phyloP scores from a whole-genome alignment of 2,888 invertebrate species.

The Sacculina carcini region DNA sequence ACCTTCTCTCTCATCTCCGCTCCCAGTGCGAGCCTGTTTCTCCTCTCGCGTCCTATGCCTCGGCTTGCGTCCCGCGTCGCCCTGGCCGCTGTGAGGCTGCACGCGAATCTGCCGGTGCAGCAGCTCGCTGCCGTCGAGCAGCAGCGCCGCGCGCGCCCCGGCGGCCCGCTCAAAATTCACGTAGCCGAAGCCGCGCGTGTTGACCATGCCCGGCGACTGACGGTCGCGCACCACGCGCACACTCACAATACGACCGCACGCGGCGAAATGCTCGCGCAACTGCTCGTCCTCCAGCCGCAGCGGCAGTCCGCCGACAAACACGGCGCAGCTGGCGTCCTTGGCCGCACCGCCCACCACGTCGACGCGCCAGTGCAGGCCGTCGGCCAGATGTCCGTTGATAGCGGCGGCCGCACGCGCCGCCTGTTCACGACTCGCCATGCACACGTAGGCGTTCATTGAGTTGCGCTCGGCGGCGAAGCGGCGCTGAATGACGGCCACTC shows the following conservation, averaged over 20 bases:
- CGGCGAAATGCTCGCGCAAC: background rate
- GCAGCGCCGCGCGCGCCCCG: constrained; percentile 2
- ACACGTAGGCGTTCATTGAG: background rate
- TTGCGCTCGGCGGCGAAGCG: background rate
- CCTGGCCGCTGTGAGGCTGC: background rate
- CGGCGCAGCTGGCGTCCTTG: constrained; percentile 2
- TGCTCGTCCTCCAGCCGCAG: constrained; percentile 5
- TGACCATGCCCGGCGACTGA: constrained; percentile 2
- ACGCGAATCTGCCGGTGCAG: constrained; percentile 2
- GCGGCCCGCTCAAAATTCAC: constrained; percentile 4
- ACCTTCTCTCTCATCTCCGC: no score
- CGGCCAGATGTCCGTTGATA: background rate
- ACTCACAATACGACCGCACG: constrained; percentile 3
- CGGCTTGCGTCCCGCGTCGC: background rate
- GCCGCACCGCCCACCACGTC: background rate
- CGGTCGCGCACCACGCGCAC: constrained; percentile 5
- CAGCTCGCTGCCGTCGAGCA: background rate
- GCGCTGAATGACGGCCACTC: background rate
- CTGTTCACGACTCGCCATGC: no score
- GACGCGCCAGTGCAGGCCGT: background rate
- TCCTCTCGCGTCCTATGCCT: no score
- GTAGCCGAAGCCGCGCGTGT: constrained; percentile 8
- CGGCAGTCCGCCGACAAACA: constrained; percentile 8
- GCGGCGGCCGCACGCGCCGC: background rate
- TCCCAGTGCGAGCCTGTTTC: no score